Evolutionary conservation across 2,888 invertebrate genomes (phyloP), one percentile per base, ranked within the genome.

Genomic region (Hypomecis atomaria): DNA sequence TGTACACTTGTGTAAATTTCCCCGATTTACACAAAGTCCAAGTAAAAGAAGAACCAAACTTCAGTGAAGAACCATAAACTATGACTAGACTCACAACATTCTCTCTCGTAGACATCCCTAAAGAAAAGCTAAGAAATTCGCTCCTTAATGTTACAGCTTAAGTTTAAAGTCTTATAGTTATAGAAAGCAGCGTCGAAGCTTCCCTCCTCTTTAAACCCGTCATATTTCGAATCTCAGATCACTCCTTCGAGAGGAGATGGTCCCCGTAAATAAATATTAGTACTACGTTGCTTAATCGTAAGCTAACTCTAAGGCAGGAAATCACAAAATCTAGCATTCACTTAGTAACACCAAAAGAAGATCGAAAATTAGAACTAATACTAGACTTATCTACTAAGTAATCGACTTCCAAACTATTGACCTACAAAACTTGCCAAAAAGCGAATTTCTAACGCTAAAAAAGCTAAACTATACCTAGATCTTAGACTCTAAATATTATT

Each of bases 1-100:
- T 70, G 63, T 79, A 80, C 77, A 72, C 47, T 73, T 87, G 90
- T 92, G 92, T 92, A 92, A 92, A 92, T 84, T 92, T 92, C 92
- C 92, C 92, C 92, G 69, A 71, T 87, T 92, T 90, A 92, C 92
- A 92, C 90, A 87, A 66, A 67, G 56, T 70, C 63, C 60, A 62
- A 72, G 37, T 65, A 74, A 73, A 70, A 71, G 76, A 77, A 72
- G 70, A 65, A 72, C 62, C 77, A 82, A 82, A 81, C 67, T 69
- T 74, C 71, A 78, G 74, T 82, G 83, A 66, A 76, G 69, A 76
- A 77, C 44, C 75, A 83, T 67, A 72, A 76, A 77, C 72, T 71
- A 69, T 76, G 62, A 9, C 64, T 64, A 64, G 82, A 86, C 83
- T 89, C 87, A 89, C 88, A 89, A 89, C 86, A 84, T 84, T 84